Evolutionary conservation across 2,888 invertebrate genomes (phyloP).

Genomic region (Agrilus biguttatus): DNA sequence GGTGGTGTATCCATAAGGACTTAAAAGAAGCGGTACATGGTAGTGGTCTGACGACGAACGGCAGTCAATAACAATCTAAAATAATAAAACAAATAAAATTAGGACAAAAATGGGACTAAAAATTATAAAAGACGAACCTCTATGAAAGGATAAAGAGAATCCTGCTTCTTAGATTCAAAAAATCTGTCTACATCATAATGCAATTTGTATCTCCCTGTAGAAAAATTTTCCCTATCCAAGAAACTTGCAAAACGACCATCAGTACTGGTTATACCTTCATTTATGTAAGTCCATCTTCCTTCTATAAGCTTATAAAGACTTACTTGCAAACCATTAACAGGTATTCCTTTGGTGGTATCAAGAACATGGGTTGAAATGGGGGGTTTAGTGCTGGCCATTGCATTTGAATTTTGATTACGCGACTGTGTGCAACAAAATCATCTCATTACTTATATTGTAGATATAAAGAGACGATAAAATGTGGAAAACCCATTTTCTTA

Average conservation of each 20-base stretch:
- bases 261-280: slow-evolving; percentile 43
- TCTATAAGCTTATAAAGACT: slow-evolving; percentile 51
- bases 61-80: slow-evolving; percentile 56
- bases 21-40: slow-evolving; percentile 62
- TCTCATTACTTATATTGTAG: neutral
- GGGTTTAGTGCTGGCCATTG: slow-evolving; percentile 24
- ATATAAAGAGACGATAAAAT: no score
- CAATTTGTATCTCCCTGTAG: slow-evolving; percentile 57
- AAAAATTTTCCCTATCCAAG: slow-evolving; percentile 41
- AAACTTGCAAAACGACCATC: slow-evolving; percentile 56
- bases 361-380: slow-evolving; percentile 62
- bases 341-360: slow-evolving; percentile 54
- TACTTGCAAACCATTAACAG: slow-evolving; percentile 50
- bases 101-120: neutral
- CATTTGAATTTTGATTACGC: slow-evolving; percentile 9
- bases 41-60: slow-evolving; percentile 48
- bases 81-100: slow-evolving; percentile 11
- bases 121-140: slow-evolving; percentile 37
- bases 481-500: no score
- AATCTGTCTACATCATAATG: slow-evolving; percentile 60
- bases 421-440: slow-evolving; percentile 11
- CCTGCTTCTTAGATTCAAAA: slow-evolving; percentile 42
- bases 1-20: slow-evolving; percentile 64
- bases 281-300: slow-evolving; percentile 52
- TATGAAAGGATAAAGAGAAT: slow-evolving; percentile 61